Percentiles rank a stretch among this genome's conserved stretches.
Evolutionary conservation across 2,888 invertebrate genomes (phyloP).

Genomic region (Isoperla grammatica): DNA sequence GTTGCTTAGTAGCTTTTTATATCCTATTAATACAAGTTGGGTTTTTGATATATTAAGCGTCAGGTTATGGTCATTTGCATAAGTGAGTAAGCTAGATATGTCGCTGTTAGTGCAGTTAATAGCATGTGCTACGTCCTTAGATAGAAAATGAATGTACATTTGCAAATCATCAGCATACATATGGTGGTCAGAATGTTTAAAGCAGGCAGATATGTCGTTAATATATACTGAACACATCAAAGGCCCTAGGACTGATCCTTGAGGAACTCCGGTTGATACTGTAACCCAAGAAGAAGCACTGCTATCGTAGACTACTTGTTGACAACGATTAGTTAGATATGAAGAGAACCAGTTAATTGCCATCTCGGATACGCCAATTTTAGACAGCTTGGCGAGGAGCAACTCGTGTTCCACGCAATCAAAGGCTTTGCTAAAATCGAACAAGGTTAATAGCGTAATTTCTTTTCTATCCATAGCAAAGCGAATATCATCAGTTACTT

Average conservation of each 20-base stretch:
- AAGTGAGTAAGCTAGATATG: too few species aligned
- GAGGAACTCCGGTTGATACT: neutral
- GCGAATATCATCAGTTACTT: constrained; percentile 34
- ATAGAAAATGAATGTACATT: neutral
- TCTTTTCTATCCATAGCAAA: constrained; percentile 30
- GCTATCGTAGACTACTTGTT: neutral
- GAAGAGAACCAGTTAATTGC: neutral
- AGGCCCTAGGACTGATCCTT: neutral
- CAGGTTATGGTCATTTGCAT: too few species aligned
- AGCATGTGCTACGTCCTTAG: too few species aligned
- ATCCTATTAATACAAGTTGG: too few species aligned
- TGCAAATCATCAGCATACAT: neutral
- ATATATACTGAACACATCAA: neutral
- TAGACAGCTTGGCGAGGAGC: constrained; percentile 19
- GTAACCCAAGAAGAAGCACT: neutral
- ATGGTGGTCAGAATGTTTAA: neutral
- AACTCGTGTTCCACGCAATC: constrained; percentile 31
- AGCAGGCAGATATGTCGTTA: neutral
- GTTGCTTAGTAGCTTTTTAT: too few species aligned
- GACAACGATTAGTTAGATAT: neutral
- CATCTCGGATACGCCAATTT: neutral
- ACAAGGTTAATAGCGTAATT: constrained; percentile 31
- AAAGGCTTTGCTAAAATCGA: constrained; percentile 37
- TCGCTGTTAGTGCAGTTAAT: too few species aligned
- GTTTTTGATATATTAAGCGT: too few species aligned